Evolutionary conservation across 2,113 vertebrate species (phyloP).

Genomic region (Trinectes maculatus): DNA sequence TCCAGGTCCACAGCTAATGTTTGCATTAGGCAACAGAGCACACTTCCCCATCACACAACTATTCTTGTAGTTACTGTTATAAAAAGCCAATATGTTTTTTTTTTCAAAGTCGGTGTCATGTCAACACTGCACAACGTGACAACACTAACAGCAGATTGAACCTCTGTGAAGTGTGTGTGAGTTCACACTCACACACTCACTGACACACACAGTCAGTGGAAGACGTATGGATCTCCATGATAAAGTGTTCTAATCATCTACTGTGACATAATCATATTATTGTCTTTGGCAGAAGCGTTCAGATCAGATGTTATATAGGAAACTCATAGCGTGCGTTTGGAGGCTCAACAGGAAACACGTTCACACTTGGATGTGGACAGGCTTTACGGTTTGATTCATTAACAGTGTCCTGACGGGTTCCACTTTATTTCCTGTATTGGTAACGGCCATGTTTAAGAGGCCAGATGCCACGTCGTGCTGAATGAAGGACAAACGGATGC

Average conservation of each 20-base stretch:
- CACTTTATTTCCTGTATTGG: constrained; percentile 4
- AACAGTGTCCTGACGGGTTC: background rate
- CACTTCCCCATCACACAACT: too few relatives aligned
- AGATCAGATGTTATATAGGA: background rate
- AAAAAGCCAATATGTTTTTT: too few relatives aligned
- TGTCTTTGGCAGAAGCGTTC: background rate
- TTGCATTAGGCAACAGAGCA: background rate
- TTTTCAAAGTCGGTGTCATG: background rate
- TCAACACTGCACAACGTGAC: constrained; percentile 15
- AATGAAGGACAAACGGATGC: constrained; percentile 36
- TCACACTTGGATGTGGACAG: background rate
- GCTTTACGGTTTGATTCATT: background rate
- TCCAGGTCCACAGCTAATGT: background rate
- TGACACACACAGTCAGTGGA: constrained; percentile 21
- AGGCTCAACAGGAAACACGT: too few relatives aligned
- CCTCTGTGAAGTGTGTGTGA: constrained; percentile 14
- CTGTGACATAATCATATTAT: background rate
- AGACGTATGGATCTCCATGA: too few relatives aligned
- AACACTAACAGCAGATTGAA: constrained; percentile 7
- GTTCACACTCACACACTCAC: constrained; percentile 20
- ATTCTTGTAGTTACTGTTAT: background rate
- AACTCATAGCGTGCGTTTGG: too few relatives aligned
- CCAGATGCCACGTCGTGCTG: constrained; percentile 40
- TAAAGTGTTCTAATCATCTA: background rate
- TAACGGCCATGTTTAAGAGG: background rate